phyloP scores from a whole-genome alignment of 2,797 vertebrate species.

The Lepus townsendii region DNA sequence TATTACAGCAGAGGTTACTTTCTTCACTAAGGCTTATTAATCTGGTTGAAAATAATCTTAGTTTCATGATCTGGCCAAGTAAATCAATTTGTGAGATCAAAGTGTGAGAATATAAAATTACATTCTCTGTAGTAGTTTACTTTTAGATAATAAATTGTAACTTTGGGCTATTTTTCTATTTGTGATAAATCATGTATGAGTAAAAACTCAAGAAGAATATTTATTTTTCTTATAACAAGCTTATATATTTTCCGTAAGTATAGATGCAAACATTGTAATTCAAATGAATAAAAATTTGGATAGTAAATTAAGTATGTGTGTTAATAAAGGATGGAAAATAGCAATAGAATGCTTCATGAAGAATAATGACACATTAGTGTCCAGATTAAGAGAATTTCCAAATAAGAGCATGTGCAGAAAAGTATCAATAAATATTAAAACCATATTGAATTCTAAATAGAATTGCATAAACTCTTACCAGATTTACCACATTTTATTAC shows the following conservation, averaged over 20 bases:
- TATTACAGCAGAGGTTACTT: background rate
- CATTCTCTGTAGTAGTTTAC: slow-evolving; percentile 4
- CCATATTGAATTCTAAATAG: slow-evolving; percentile 55
- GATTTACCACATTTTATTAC: slow-evolving; percentile 54
- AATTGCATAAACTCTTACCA: background rate
- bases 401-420: background rate
- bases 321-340: slow-evolving; percentile 23
- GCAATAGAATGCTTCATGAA: background rate
- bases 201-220: background rate
- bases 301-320: slow-evolving; percentile 43
- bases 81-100: slow-evolving; percentile 20
- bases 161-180: background rate
- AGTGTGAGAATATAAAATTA: slow-evolving; percentile 42
- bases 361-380: background rate
- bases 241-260: background rate
- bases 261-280: background rate
- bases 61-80: slow-evolving; percentile 13
- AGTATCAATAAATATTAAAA: background rate
- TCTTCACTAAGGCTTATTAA: slow-evolving; percentile 29
- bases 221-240: slow-evolving; percentile 28
- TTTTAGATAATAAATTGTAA: background rate
- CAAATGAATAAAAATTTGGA: slow-evolving; percentile 10
- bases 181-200: background rate
- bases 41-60: slow-evolving; percentile 15
- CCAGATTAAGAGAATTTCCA: background rate